phyloP scores from a whole-genome alignment of 2,797 vertebrate species.

The Hozukius guyotensis region DNA sequence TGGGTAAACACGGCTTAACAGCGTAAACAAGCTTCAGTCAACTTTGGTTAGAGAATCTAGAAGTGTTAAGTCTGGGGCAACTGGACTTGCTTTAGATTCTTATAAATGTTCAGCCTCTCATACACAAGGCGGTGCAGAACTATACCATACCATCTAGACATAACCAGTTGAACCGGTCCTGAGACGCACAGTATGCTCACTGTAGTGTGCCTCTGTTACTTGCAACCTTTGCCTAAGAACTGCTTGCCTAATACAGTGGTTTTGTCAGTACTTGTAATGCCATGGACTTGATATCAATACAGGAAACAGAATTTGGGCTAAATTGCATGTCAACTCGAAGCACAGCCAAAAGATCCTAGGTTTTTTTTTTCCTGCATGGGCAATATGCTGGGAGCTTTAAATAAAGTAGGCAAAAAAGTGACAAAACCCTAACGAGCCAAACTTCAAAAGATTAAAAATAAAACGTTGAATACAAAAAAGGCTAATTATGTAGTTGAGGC shows the following conservation, averaged over 20 bases:
- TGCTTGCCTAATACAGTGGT: background rate
- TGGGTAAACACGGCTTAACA: background rate
- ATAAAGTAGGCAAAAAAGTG: background rate
- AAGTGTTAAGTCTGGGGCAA: background rate
- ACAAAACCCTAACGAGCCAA: too few species aligned
- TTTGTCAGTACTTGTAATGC: background rate
- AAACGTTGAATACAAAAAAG: background rate
- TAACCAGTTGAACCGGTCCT: background rate
- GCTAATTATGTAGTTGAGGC: background rate
- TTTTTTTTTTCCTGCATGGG: too few species aligned
- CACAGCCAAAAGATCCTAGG: background rate
- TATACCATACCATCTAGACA: too few species aligned
- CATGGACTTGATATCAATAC: background rate
- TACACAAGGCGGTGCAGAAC: background rate
- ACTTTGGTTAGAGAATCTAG: background rate
- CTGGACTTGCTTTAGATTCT: background rate
- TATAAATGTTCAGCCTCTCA: background rate
- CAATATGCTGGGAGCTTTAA: background rate
- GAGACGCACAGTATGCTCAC: background rate
- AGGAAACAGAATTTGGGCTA: too few species aligned
- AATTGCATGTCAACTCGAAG: background rate
- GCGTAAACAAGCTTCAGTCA: background rate
- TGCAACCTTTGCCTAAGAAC: background rate
- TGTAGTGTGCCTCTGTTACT: background rate
- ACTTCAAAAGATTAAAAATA: background rate